Percentiles rank a stretch among this genome's conserved stretches.
Evolutionary conservation across 2,797 vertebrate genomes (phyloP).

Genomic region (Darevskia nairensis): DNA sequence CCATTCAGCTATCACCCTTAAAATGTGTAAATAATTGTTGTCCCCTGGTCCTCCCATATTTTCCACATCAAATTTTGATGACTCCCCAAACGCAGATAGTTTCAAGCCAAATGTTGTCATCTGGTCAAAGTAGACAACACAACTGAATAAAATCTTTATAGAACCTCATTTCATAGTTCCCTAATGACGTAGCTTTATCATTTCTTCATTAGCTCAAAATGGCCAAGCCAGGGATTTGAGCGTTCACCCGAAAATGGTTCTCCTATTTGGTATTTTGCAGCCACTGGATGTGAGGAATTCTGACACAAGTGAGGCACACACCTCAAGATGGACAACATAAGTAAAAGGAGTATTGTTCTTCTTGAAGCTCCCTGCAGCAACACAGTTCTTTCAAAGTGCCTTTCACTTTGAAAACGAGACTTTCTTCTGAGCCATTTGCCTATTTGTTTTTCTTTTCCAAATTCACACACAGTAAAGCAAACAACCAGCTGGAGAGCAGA

Average conservation of each 20-base stretch:
- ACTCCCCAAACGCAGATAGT: no score
- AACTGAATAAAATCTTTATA: no score
- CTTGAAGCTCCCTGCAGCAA: neutral
- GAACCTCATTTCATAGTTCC: no score
- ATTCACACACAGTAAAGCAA: constrained; percentile 23
- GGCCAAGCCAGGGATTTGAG: neutral
- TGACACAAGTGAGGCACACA: neutral
- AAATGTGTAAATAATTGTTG: neutral
- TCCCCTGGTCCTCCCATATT: no score
- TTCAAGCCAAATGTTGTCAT: no score
- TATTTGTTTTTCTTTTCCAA: constrained; percentile 27
- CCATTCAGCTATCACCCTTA: neutral
- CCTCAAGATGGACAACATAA: neutral
- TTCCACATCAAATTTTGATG: no score
- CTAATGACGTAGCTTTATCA: neutral
- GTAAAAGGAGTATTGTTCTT: neutral
- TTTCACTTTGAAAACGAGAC: constrained; percentile 15
- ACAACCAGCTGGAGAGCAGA: constrained; percentile 29
- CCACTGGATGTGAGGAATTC: neutral
- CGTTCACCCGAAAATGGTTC: neutral
- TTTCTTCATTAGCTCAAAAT: neutral
- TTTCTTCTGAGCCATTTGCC: constrained; percentile 6
- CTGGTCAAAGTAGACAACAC: no score
- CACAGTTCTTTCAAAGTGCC: neutral
- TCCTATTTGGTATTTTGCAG: neutral